Evolutionary conservation across 2,797 vertebrate genomes (phyloP).

Genomic region (Heterohyrax brucei): DNA sequence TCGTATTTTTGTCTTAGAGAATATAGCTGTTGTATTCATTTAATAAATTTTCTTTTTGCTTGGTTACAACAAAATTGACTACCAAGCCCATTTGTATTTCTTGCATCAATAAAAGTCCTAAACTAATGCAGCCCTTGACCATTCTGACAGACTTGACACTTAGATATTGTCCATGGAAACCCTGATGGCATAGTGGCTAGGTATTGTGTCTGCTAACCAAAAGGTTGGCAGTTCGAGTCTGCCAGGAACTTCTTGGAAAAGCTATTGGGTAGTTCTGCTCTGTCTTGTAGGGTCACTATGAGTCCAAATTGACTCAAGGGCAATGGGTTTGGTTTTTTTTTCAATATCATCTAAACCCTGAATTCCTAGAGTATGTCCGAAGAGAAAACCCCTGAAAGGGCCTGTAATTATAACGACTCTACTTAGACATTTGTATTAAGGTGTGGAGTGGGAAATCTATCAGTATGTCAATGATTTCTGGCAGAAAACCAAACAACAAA

Average conservation of each 20-base stretch:
- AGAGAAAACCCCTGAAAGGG: not conserved
- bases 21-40: not conserved
- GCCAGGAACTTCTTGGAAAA: no score
- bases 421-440: not conserved
- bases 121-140: not conserved
- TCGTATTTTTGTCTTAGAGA: not conserved
- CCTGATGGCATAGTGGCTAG: no score
- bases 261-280: no score
- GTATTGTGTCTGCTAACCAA: no score
- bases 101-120: not conserved
- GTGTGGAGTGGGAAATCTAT: not conserved
- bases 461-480: slow-evolving; percentile 17
- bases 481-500: no score
- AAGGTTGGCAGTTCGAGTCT: no score
- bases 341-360: not conserved
- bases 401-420: not conserved
- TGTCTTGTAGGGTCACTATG: no score
- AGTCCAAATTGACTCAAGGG: no score
- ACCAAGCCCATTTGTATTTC: not conserved
- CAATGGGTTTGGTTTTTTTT: no score
- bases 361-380: not conserved
- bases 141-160: not conserved
- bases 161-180: not conserved
- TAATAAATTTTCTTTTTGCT: slow-evolving; percentile 2
- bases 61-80: not conserved